phyloP scores from a whole-genome alignment of 2,797 vertebrate species.

The Malurus splendens region DNA sequence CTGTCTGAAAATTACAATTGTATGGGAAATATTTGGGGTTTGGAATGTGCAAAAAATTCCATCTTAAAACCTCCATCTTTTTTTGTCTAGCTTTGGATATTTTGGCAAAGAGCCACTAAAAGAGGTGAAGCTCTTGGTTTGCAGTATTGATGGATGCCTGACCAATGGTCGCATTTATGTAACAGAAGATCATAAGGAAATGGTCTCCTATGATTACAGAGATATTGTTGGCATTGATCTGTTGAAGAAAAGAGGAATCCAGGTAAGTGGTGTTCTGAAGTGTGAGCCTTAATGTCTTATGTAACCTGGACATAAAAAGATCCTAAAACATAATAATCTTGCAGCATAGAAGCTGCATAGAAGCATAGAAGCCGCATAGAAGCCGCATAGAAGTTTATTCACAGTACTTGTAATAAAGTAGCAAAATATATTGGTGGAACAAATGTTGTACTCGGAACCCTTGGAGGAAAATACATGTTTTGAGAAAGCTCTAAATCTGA shows the following conservation, averaged over 20 bases:
- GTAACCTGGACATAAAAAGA: not conserved
- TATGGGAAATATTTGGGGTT: not conserved
- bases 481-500: not conserved
- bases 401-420: not conserved
- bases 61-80: not conserved
- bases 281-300: not conserved
- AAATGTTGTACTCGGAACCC: not conserved
- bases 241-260: conserved; percentile 75
- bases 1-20: not conserved
- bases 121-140: conserved; percentile 83
- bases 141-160: conserved; percentile 82
- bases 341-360: not conserved
- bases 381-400: not conserved
- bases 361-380: too few species aligned
- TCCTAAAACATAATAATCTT: not conserved
- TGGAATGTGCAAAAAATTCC: not conserved
- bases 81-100: conserved; percentile 84
- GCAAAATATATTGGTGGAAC: not conserved
- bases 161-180: conserved; percentile 82
- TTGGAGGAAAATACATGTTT: not conserved
- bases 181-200: conserved; percentile 76
- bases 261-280: conserved; percentile 70
- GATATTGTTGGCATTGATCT: conserved; percentile 77
- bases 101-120: conserved; percentile 81
- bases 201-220: conserved; percentile 77